Evolutionary conservation across 1,140 invertebrate species (phyloP).

Genomic region (Spodoptera frugiperda): DNA sequence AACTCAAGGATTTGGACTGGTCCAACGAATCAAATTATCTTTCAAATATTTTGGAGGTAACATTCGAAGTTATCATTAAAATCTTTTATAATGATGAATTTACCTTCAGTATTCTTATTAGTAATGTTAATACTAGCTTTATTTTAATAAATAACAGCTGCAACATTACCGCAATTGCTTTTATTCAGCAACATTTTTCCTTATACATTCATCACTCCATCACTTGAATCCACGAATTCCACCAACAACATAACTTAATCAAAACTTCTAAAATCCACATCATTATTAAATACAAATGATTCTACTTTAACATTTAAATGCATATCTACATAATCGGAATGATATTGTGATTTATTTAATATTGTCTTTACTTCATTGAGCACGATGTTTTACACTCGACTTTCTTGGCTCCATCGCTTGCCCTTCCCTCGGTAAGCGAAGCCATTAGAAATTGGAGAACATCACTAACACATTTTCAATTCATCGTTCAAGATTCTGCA

Average conservation of each 20-base stretch:
- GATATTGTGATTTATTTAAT: slow-evolving; percentile 28
- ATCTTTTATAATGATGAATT: too few relatives aligned
- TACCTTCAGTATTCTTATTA: too few relatives aligned
- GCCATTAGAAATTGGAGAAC: not conserved
- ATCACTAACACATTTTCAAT: not conserved
- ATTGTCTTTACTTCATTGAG: slow-evolving; percentile 20
- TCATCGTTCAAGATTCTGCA: slow-evolving; percentile 52
- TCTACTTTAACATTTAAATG: slow-evolving; percentile 47
- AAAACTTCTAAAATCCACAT: slow-evolving; percentile 13
- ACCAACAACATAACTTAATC: slow-evolving; percentile 28
- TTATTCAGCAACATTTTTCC: not conserved
- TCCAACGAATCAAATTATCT: not conserved
- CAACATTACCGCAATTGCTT: not conserved
- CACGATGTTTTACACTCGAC: slow-evolving; percentile 26
- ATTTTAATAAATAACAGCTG: slow-evolving; percentile 3
- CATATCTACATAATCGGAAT: slow-evolving; percentile 49
- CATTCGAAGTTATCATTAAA: not conserved
- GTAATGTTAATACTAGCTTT: slow-evolving; percentile 1
- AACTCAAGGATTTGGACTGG: slow-evolving; percentile 34
- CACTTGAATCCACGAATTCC: slow-evolving; percentile 19
- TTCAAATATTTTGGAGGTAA: not conserved
- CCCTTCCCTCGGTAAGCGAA: too few relatives aligned
- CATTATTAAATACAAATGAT: slow-evolving; percentile 34
- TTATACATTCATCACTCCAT: not conserved
- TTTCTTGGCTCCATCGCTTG: slow-evolving; percentile 8